Conservation (phyloP, 2,797 vertebrate species). For the Miichthys miiuy region DNA sequence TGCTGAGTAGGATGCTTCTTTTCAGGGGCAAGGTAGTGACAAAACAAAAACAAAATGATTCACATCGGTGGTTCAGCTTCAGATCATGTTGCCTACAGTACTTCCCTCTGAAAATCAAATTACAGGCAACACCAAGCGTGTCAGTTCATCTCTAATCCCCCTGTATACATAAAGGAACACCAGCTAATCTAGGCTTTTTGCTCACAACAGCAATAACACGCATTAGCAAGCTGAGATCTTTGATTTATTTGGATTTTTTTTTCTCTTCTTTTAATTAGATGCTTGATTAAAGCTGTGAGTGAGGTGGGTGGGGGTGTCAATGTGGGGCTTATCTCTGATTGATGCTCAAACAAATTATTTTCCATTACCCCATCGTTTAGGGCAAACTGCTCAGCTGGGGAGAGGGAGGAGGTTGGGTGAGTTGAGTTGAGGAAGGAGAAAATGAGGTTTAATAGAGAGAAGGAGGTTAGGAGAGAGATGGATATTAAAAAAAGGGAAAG, state of each 20-base stretch:
- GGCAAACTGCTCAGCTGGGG: conserved; percentile 41
- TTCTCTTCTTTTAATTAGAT: conserved; percentile 71
- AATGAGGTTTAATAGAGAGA: conserved; percentile 10
- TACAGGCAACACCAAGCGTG: conserved; percentile 46
- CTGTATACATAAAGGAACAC: conserved; percentile 40
- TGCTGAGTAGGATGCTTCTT: not conserved
- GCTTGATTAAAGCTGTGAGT: conserved; percentile 67
- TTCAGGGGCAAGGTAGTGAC: not conserved
- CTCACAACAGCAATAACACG: conserved; percentile 60
- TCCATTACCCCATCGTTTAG: conserved; percentile 51
- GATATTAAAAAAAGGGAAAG: not conserved
- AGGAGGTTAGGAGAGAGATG: not conserved
- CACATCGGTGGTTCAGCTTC: conserved; percentile 30
- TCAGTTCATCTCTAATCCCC: conserved; percentile 62
- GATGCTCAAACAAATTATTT: conserved; percentile 67
- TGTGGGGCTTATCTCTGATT: conserved; percentile 66
- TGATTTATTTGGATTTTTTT: conserved; percentile 65
- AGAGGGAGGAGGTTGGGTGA: not conserved
- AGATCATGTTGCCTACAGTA: conserved; percentile 37
- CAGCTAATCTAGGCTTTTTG: conserved; percentile 64
- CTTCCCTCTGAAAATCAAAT: conserved; percentile 52
- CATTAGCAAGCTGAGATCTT: conserved; percentile 53
- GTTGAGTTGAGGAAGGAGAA: not conserved
- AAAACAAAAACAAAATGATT: conserved; percentile 35
- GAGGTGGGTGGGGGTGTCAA: conserved; percentile 13